Percentiles rank a stretch among this genome's conserved stretches.
Evolutionary conservation across 2,797 vertebrate genomes (phyloP).

Genomic region (Poecilia picta): DNA sequence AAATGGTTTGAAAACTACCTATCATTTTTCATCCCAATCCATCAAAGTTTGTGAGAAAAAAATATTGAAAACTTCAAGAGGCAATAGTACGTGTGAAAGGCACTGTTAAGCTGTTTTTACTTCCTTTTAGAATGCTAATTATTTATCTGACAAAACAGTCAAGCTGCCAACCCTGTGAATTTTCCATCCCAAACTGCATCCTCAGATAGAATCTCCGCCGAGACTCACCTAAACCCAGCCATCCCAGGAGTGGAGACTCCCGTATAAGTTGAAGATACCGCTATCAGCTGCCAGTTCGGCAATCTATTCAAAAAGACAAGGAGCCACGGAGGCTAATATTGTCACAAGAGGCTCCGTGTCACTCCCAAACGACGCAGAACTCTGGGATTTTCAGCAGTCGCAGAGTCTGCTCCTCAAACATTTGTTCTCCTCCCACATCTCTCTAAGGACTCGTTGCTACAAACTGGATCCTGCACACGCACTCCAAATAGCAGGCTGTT

Average conservation of each 20-base stretch:
- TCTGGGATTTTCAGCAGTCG: slow-evolving; percentile 63
- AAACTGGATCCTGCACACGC: slow-evolving; percentile 73
- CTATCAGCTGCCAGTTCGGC: slow-evolving; percentile 64
- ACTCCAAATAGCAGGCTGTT: slow-evolving; percentile 79
- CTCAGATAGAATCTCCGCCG: slow-evolving; percentile 61
- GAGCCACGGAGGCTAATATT: slow-evolving; percentile 71
- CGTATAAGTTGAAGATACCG: slow-evolving; percentile 61
- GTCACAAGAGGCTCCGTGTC: slow-evolving; percentile 72
- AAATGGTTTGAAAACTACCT: not conserved
- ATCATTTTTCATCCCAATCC: not conserved
- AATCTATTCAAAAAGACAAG: slow-evolving; percentile 68
- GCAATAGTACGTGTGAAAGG: not conserved
- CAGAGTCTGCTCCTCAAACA: slow-evolving; percentile 74
- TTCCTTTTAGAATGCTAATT: slow-evolving; percentile 37
- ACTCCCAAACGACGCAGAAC: slow-evolving; percentile 63
- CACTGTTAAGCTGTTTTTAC: slow-evolving; percentile 1
- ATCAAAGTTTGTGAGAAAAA: not conserved
- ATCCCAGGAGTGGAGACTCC: slow-evolving; percentile 59
- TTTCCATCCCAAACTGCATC: slow-evolving; percentile 54
- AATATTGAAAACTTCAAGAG: not conserved
- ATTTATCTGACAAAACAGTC: slow-evolving; percentile 70
- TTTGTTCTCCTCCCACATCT: slow-evolving; percentile 75
- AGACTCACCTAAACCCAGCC: slow-evolving; percentile 63
- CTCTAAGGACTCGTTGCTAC: slow-evolving; percentile 67
- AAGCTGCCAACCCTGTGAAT: slow-evolving; percentile 62